Evolutionary conservation across 2,113 vertebrate genomes (phyloP).

Genomic region (Lophochroa leadbeateri): DNA sequence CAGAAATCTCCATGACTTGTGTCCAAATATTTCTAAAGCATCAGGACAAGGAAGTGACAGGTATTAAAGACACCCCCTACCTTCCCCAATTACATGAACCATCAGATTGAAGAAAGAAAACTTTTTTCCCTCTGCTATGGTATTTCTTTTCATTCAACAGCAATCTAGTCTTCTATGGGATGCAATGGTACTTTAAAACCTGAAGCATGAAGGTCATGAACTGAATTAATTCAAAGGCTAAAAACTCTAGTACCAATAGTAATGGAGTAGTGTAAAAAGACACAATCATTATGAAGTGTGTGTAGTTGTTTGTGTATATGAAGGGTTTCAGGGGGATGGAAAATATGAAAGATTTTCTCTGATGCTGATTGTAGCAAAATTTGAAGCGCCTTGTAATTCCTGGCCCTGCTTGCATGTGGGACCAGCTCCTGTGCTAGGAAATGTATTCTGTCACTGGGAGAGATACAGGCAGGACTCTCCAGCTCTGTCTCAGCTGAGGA

Average conservation of each 20-base stretch:
- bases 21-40: conserved; percentile 23
- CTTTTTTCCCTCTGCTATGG: background rate
- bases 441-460: fast-evolving
- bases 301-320: background rate
- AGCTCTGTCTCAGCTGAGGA: background rate
- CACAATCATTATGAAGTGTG: background rate
- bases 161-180: background rate
- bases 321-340: background rate
- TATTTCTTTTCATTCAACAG: background rate
- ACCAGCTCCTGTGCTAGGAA: background rate
- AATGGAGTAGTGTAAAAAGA: background rate
- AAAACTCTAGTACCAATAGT: background rate
- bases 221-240: background rate
- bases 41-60: background rate
- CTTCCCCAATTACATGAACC: background rate
- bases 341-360: background rate
- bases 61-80: background rate
- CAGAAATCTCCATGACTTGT: background rate
- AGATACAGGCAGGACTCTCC: background rate
- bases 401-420: background rate
- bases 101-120: background rate
- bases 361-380: background rate
- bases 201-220: background rate
- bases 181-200: background rate
- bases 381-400: background rate